Evolutionary conservation across 2,797 vertebrate species (phyloP).

Genomic region (Gymnoscopelus braueri): DNA sequence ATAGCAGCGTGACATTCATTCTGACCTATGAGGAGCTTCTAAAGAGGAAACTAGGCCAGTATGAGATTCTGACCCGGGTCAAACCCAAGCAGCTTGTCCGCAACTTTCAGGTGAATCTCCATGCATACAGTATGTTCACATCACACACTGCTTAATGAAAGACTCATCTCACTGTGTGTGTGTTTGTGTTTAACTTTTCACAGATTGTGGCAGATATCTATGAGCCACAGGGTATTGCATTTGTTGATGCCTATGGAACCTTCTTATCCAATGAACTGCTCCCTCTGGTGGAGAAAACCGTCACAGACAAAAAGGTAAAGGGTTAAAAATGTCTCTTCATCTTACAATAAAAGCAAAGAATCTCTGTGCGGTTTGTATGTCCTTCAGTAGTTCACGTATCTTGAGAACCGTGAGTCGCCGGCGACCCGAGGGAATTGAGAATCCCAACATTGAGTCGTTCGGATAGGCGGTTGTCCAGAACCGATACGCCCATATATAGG

Average conservation of each 20-base stretch:
- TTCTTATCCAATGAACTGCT: slow-evolving; percentile 90
- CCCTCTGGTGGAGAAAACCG: slow-evolving; percentile 84
- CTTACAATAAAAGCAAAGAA: no score
- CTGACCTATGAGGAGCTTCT: slow-evolving; percentile 93
- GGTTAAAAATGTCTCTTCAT: no score
- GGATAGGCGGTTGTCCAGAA: no score
- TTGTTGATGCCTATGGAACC: slow-evolving; percentile 82
- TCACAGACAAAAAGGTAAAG: slow-evolving; percentile 86
- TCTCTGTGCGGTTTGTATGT: no score
- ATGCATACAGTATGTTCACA: no score
- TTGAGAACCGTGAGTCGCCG: no score
- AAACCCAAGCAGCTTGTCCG: slow-evolving; percentile 88
- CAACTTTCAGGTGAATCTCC: slow-evolving; percentile 84
- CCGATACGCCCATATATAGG: no score
- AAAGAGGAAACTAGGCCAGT: slow-evolving; percentile 85
- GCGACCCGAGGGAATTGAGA: no score
- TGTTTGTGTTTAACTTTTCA: slow-evolving; percentile 38
- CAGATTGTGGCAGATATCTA: slow-evolving; percentile 88
- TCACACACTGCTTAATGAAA: no score
- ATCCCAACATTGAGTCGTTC: no score
- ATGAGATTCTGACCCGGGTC: slow-evolving; percentile 89
- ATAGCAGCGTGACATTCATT: slow-evolving; percentile 87
- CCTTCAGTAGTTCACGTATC: no score
- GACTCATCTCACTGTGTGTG: background rate
- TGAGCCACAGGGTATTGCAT: slow-evolving; percentile 88